Conservation (phyloP, 2,113 vertebrate species). For the Ceyx melanurus region DNA sequence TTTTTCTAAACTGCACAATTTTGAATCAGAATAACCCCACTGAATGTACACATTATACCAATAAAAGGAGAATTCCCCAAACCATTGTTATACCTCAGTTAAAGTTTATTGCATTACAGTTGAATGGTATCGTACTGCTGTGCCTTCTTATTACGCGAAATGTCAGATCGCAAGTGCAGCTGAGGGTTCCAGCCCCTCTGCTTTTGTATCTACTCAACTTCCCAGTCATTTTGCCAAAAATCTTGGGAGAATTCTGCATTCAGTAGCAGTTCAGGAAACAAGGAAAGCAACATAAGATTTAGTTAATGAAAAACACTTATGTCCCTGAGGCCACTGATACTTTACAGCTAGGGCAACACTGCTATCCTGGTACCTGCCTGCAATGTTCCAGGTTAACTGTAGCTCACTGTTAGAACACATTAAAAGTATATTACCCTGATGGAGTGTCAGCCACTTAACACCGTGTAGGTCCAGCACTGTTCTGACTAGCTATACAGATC, state of each 20-base stretch:
- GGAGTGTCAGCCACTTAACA: not conserved
- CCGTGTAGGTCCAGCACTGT: not conserved
- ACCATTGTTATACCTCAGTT: not conserved
- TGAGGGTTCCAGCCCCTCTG: not conserved
- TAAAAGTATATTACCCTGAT: not conserved
- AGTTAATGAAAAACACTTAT: too few relatives aligned
- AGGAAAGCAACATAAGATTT: not conserved
- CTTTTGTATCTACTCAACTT: not conserved
- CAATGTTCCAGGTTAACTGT: not conserved
- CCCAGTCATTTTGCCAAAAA: not conserved
- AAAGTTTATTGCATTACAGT: not conserved
- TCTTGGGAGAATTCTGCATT: not conserved
- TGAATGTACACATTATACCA: not conserved
- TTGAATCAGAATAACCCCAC: not conserved
- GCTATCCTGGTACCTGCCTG: not conserved
- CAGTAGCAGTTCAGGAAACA: not conserved
- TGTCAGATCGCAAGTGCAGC: not conserved
- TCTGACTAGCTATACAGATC: not conserved
- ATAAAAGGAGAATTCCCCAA: not conserved
- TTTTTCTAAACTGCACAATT: not conserved
- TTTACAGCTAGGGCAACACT: not conserved
- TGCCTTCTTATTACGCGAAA: not conserved
- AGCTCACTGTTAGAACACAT: not conserved
- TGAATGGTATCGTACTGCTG: not conserved
- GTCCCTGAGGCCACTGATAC: not conserved